Evolutionary conservation across 1,140 invertebrate species (phyloP).

Genomic region (Pachypeltis micranthus): DNA sequence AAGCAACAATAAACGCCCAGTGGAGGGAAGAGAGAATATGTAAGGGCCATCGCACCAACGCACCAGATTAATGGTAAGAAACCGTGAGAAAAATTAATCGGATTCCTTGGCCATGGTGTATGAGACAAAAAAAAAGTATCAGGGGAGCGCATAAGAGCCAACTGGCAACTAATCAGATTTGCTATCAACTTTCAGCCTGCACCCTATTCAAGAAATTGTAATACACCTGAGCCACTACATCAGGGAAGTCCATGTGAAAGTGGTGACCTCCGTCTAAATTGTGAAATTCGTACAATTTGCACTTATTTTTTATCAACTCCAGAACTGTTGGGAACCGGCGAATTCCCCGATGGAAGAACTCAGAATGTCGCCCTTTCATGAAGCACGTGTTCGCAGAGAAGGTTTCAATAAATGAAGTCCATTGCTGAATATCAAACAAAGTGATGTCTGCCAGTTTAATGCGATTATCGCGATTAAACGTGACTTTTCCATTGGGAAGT

Average conservation of each 20-base stretch:
- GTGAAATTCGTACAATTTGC: conserved; percentile 48
- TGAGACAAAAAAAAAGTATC: too few species aligned
- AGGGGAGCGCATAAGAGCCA: too few species aligned
- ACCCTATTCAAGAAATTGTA: too few species aligned
- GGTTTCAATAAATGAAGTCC: conserved; percentile 49
- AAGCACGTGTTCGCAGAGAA: conserved; percentile 66
- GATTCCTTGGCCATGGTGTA: too few species aligned
- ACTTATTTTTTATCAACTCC: conserved; percentile 45
- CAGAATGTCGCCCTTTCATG: conserved; percentile 53
- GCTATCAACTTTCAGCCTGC: too few species aligned
- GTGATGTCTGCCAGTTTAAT: conserved; percentile 45
- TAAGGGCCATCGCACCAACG: too few species aligned
- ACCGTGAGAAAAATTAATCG: too few species aligned
- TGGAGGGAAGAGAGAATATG: too few species aligned
- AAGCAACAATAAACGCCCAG: too few species aligned
- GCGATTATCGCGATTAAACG: conserved; percentile 54
- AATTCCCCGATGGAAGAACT: conserved; percentile 44
- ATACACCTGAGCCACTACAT: conserved; percentile 54
- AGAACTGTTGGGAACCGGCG: conserved; percentile 50
- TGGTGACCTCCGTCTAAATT: conserved; percentile 71
- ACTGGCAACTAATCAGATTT: too few species aligned
- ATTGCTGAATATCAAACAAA: conserved; percentile 54
- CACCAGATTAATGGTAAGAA: too few species aligned
- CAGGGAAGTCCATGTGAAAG: conserved; percentile 65
- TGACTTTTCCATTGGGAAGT: conserved; percentile 38